Base-by-base conservation (phyloP, 2,888 invertebrate species). In the Arctia plantaginis region DNA sequence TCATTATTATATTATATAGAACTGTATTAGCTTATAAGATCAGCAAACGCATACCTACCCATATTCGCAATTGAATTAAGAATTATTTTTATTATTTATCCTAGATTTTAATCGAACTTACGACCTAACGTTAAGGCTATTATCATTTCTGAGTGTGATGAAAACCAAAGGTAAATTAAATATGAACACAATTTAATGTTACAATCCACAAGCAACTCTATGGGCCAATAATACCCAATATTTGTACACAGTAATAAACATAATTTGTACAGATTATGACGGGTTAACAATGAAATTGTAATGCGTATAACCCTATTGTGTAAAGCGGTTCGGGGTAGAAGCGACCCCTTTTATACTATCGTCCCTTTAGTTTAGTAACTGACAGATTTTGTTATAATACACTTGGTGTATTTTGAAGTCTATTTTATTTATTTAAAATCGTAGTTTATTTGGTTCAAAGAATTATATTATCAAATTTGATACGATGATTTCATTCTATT, bases 211-310 rank as follows among this genome's bases (percentile, higher is more conserved):
- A 8, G 3, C 35, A 69, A 69, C 69, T 69, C 10, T 33, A n/a
- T 27, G n/a, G 73, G 62, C 44, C 71, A 67, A 75, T 77, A 78
- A 81, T 83, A 72, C 70, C 84, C 83, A 80, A 73, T 65, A 75
- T 78, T 71, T 77, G 62, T 71, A 80, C 67, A 79, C 79, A 86
- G 86, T 84, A 87, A 85, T 84, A 86, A 86, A 82, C 82, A 84
- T 82, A 82, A 84, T 82, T 84, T 85, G 80, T 84, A 82, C 86
- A 90, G 91, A 91, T 92, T 93, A 92, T 92, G 90, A 91, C 89
- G 86, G 91, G 88, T 90, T 90, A 82, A 82, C 87, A 87, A 88
- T 86, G 87, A 88, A 85, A 89, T 86, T 86, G 86, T 81, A 76
- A 80, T 71, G 71, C 55, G 71, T 55, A 72, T 69, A 71, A 72